Evolutionary conservation across 2,113 vertebrate genomes (phyloP).

Genomic region (human (Homo sapiens)): DNA sequence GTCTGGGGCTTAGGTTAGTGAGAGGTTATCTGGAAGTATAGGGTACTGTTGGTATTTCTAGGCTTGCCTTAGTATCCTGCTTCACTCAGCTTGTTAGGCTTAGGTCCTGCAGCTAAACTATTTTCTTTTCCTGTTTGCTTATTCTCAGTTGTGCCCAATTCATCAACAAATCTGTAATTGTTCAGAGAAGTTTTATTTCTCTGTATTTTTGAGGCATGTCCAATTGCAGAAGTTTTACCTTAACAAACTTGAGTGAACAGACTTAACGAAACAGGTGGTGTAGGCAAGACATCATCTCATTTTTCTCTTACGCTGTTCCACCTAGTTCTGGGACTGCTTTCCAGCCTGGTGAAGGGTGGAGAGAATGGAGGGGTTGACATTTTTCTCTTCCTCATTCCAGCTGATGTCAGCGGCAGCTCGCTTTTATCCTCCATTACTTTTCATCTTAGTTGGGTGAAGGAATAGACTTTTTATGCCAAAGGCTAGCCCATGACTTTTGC

Average conservation of each 20-base stretch:
- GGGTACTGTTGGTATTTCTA: background rate
- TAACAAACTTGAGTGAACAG: background rate
- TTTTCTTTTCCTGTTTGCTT: background rate
- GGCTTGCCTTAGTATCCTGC: background rate
- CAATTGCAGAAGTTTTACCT: background rate
- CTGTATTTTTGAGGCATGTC: background rate
- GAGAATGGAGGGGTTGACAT: background rate
- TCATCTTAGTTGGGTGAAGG: background rate
- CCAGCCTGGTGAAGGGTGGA: background rate
- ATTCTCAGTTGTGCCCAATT: background rate
- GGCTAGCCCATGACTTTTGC: background rate
- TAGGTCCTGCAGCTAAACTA: background rate
- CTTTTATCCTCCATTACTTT: background rate
- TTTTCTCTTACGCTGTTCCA: background rate
- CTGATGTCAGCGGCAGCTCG: background rate
- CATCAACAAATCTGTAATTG: background rate
- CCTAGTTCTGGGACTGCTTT: background rate
- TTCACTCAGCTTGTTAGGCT: background rate
- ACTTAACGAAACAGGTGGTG: background rate
- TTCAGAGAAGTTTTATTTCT: background rate
- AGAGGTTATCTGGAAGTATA: background rate
- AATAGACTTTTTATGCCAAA: background rate
- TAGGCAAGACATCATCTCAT: background rate
- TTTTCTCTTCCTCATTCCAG: conserved; percentile 43
- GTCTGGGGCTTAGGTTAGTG: background rate